A percentile compares a stretch with the other conserved stretches of the same genome.
Conservation (phyloP, 2,113 vertebrate genomes). For the Alligator mississippiensis region DNA sequence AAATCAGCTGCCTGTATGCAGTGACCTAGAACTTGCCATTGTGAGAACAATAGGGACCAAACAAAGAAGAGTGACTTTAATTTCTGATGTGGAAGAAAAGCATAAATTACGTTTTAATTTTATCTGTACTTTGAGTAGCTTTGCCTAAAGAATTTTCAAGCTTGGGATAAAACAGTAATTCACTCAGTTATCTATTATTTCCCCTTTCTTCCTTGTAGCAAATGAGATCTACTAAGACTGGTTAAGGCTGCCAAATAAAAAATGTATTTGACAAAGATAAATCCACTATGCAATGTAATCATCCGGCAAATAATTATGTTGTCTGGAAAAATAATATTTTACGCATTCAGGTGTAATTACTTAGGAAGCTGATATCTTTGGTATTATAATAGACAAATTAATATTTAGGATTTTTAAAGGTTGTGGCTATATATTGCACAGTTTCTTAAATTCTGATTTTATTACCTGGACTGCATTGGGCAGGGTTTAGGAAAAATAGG, state of each 20-base stretch:
- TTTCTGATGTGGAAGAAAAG: conserved; percentile 53
- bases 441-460: conserved; percentile 16
- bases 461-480: not conserved
- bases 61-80: conserved; percentile 47
- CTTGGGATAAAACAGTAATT: conserved; percentile 56
- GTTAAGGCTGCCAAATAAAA: conserved; percentile 42
- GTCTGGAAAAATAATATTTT: not conserved
- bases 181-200: conserved; percentile 34
- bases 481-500: not conserved
- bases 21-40: conserved; percentile 37
- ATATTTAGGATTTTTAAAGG: conserved; percentile 6
- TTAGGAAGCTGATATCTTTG: not conserved
- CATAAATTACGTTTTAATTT: conserved; percentile 64
- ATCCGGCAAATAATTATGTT: conserved; percentile 30
- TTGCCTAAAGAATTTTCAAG: conserved; percentile 47
- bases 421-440: not conserved
- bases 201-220: conserved; percentile 16
- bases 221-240: conserved; percentile 29
- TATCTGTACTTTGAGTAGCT: conserved; percentile 43
- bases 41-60: conserved; percentile 41
- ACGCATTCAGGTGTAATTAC: conserved; percentile 18
- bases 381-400: conserved; percentile 16
- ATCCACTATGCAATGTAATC: conserved; percentile 18
- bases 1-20: conserved; percentile 18
- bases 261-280: conserved; percentile 39